A percentile compares a stretch with the other conserved stretches of the same genome.
These are phyloP conservation scores for Atrichornis clamosus DNA, from an alignment of 2,113 vertebrate genomes.

Conservation along the genomic window DNA sequence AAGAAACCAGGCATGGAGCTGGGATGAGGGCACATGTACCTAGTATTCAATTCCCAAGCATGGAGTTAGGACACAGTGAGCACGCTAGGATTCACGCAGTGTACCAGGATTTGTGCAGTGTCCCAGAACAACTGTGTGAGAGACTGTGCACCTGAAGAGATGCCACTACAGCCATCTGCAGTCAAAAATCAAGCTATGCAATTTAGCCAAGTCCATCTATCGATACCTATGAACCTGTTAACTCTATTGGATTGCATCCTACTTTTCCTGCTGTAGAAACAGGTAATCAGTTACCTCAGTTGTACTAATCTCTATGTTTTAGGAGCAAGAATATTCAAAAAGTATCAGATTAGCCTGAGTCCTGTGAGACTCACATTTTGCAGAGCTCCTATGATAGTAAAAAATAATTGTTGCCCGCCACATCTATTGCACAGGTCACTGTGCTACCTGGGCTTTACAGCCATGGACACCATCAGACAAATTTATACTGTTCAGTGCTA, in stretches of 20 bases:
- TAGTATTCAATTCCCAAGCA: neutral
- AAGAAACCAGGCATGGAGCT: neutral
- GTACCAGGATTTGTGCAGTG: fast-evolving
- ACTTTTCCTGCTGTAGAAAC: neutral
- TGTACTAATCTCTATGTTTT: neutral
- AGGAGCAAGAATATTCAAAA: neutral
- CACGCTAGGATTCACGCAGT: fast-evolving
- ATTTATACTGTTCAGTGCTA: neutral
- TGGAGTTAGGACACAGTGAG: fast-evolving
- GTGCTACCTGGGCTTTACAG: neutral
- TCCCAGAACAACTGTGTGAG: neutral
- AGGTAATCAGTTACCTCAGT: neutral
- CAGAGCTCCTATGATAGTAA: neutral
- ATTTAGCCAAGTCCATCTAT: neutral
- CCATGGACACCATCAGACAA: neutral
- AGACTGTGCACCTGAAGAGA: neutral
- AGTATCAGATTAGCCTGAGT: neutral
- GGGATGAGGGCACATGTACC: neutral
- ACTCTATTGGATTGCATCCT: neutral
- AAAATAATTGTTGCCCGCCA: fast-evolving
- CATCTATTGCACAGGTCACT: neutral
- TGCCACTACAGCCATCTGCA: neutral
- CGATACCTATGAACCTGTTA: neutral
- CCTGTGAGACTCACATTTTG: neutral
- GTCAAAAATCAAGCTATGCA: neutral